phyloP scores from a whole-genome alignment of 1,140 invertebrate genomes.

The Drosophila nannoptera region DNA sequence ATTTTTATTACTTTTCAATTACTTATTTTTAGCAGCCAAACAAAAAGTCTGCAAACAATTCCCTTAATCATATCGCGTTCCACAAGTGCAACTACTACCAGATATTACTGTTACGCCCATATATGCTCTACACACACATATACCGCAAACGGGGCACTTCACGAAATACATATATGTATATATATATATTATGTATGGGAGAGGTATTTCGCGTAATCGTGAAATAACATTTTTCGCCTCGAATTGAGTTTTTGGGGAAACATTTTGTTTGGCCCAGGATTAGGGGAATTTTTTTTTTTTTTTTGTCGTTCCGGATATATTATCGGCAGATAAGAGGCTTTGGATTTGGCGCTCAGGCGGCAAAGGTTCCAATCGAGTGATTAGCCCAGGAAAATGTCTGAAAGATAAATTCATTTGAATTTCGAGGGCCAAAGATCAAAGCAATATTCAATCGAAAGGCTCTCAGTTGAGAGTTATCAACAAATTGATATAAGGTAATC shows the following conservation, averaged over 20 bases:
- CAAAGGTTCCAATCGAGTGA: conserved; percentile 8
- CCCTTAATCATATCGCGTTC: conserved; percentile 44
- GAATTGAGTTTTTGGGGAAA: neutral
- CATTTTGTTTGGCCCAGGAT: no score
- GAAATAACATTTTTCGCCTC: conserved; percentile 10
- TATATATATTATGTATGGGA: conserved; percentile 1
- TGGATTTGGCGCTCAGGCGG: neutral
- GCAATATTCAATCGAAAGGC: neutral
- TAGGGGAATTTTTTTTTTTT: neutral
- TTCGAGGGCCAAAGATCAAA: conserved; percentile 1
- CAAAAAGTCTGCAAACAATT: conserved; percentile 14
- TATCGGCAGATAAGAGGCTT: neutral
- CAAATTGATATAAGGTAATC: no score
- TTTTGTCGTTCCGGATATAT: neutral
- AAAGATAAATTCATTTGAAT: neutral
- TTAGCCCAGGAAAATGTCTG: conserved; percentile 1
- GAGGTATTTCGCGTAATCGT: conserved; percentile 35
- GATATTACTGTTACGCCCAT: conserved; percentile 8
- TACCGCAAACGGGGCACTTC: no score
- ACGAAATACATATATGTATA: neutral
- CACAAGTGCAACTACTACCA: conserved; percentile 30
- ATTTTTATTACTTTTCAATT: conserved; percentile 34
- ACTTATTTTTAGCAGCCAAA: conserved; percentile 32
- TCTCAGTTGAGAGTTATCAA: neutral
- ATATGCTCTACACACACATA: no score